Conservation (phyloP, 2,888 invertebrate species). For the Lasioglossum oenotherae region DNA sequence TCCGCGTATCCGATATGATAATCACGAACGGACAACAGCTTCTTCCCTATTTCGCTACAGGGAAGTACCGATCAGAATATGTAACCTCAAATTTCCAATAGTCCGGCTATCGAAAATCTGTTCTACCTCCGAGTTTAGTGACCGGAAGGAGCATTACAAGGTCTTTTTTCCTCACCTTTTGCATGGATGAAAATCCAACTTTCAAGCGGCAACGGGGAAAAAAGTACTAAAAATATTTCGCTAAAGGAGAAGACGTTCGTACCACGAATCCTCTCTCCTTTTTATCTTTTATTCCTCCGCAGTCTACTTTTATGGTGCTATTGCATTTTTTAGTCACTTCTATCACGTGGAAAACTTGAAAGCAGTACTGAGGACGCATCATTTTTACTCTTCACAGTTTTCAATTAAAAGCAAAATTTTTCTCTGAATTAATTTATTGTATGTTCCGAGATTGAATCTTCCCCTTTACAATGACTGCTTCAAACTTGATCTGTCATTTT, state of each 20-base stretch:
- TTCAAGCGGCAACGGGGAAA: slow-evolving; percentile 20
- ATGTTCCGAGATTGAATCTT: no score
- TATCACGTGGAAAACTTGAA: neutral
- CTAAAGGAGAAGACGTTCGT: neutral
- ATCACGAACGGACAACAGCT: neutral
- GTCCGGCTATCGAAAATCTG: slow-evolving; percentile 54
- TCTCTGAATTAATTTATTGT: no score
- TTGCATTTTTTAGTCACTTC: neutral
- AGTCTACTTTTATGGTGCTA: neutral
- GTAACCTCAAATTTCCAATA: slow-evolving; percentile 36
- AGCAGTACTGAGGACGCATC: neutral
- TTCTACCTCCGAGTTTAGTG: slow-evolving; percentile 51
- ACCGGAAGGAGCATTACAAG: slow-evolving; percentile 46
- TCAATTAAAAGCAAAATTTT: neutral
- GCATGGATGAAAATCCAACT: slow-evolving; percentile 42
- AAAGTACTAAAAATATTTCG: slow-evolving; percentile 34
- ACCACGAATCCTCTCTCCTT: neutral
- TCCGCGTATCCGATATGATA: neutral
- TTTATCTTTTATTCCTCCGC: neutral
- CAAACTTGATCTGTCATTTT: no score
- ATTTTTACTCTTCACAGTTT: neutral
- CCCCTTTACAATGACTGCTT: no score
- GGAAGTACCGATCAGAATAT: slow-evolving; percentile 30
- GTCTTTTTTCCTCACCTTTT: slow-evolving; percentile 33
- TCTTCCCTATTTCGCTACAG: neutral